Percentiles rank a stretch among this genome's conserved stretches.
Conservation (phyloP, 2,797 vertebrate genomes). For the Clarias fuscus region DNA sequence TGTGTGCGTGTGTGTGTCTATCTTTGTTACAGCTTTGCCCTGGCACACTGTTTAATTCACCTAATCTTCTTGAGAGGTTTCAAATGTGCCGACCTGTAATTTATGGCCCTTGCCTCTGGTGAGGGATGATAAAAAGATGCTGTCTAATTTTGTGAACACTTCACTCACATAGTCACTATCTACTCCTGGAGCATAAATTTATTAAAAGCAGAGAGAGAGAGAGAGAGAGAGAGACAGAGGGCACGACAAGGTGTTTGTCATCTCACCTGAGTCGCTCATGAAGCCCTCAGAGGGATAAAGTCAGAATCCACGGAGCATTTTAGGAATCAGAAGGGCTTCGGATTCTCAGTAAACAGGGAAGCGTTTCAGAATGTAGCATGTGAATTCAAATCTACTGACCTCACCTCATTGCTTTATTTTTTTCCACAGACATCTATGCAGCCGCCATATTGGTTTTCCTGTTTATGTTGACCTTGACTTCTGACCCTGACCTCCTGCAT, state of each 20-base stretch:
- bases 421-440: constrained; percentile 92
- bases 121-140: constrained; percentile 76
- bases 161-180: constrained; percentile 51
- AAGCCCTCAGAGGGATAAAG: constrained; percentile 42
- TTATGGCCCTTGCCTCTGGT: constrained; percentile 67
- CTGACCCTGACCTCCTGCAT: constrained; percentile 99
- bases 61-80: constrained; percentile 80
- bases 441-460: constrained; percentile 97
- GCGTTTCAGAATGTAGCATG: constrained; percentile 2
- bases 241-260: constrained; percentile 50
- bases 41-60: constrained; percentile 65
- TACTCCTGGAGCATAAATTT: constrained; percentile 44
- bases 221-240: constrained; percentile 24
- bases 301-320: constrained; percentile 26
- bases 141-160: constrained; percentile 68
- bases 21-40: constrained; percentile 60
- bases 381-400: constrained; percentile 81
- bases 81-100: constrained; percentile 74
- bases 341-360: constrained; percentile 21
- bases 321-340: constrained; percentile 22
- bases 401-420: constrained; percentile 95
- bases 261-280: constrained; percentile 40
- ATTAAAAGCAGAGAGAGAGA: constrained; percentile 48
- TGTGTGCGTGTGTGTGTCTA: constrained; percentile 47
- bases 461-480: constrained; percentile 94